A percentile compares a stretch with the other conserved stretches of the same genome.
Evolutionary conservation across 2,888 invertebrate genomes (phyloP).

Genomic region (Incurvaria masculella): DNA sequence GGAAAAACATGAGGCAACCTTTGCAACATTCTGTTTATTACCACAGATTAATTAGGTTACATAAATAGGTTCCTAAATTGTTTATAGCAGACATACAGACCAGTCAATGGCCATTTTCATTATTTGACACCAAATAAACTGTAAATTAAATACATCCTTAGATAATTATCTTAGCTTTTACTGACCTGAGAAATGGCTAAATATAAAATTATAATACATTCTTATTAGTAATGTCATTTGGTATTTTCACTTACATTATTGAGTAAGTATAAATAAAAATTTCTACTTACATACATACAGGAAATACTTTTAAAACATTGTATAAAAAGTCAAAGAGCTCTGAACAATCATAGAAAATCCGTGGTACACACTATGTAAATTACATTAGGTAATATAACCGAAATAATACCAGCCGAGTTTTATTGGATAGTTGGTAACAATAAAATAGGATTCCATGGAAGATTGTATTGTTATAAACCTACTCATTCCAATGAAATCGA

Average conservation of each 20-base stretch:
- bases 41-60: no score
- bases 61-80: no score
- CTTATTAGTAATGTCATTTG: not conserved
- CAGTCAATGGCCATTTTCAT: no score
- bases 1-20: no score
- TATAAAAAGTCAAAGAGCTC: not conserved
- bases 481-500: not conserved
- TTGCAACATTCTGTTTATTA: no score
- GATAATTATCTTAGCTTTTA: not conserved
- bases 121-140: no score
- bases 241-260: not conserved
- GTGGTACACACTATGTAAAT: not conserved
- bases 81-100: no score
- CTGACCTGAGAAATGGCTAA: not conserved
- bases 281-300: slow-evolving; percentile 18
- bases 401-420: no score
- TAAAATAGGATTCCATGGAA: not conserved
- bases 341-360: not conserved
- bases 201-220: not conserved
- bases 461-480: not conserved
- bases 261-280: not conserved
- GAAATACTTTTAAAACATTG: slow-evolving; percentile 10
- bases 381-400: not conserved
- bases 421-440: not conserved
- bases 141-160: no score